Percentiles rank a stretch among this genome's conserved stretches.
Evolutionary conservation across 1,140 invertebrate genomes (phyloP).

Genomic region (Argopecten irradians): DNA sequence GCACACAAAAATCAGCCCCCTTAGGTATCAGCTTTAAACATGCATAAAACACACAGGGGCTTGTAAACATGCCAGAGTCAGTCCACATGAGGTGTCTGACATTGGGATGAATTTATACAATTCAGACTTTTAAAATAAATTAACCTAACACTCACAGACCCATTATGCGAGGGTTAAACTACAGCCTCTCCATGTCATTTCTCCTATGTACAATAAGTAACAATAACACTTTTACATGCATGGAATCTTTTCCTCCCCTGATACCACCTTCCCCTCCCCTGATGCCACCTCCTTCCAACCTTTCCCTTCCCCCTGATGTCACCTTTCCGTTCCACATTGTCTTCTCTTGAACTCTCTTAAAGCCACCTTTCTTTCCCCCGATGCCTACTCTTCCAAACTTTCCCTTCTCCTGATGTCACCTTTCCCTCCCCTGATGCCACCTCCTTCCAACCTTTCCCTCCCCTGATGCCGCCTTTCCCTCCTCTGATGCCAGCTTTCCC

Average conservation of each 20-base stretch:
- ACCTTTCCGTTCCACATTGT: background rate
- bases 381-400: background rate
- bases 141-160: background rate
- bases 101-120: background rate
- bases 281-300: background rate
- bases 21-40: background rate
- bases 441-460: too few species aligned
- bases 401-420: background rate
- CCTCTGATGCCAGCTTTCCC: background rate
- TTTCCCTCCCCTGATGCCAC: too few species aligned
- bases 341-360: too few species aligned
- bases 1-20: background rate
- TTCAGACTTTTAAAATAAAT: background rate
- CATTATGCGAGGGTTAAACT: background rate
- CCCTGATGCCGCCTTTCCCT: background rate
- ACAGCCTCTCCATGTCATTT: too few species aligned
- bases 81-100: background rate
- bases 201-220: background rate
- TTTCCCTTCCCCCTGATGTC: background rate
- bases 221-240: background rate
- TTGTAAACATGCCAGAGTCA: background rate
- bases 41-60: background rate
- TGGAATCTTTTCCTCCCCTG: background rate
- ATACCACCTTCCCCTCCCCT: background rate
- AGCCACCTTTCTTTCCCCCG: background rate